Evolutionary conservation across 2,113 vertebrate species (phyloP), one percentile per base, ranked within the genome.

Genomic region (Neodontobutis hainanensis): DNA sequence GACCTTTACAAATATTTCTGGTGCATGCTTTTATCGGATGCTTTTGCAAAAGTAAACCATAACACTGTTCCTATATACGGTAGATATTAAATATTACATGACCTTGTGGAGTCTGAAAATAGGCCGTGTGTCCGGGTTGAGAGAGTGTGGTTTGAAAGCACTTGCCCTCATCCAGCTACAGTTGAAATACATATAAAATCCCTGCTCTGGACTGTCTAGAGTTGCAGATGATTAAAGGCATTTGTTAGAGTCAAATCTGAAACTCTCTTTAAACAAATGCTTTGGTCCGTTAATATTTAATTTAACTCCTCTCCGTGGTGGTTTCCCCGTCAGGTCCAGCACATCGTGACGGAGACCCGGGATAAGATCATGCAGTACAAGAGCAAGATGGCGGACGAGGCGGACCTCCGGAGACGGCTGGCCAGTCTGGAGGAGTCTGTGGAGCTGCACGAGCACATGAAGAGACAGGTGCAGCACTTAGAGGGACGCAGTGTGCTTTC

Each of bases 281-380:
- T 27, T 27, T 27, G 19, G 19, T 11, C 12, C 44, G 12, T 14
- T 46, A 5, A 5, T 46, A 10, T 11, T 46, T 11, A 10, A 11
- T 45, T 4, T 12, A 46, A 46, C 11, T 46, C 44, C 10, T 46
- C 8, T 46, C 9, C 15, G 53, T 59, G 1, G 44, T 63, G 7
- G 8, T 9, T 9, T 53, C 4, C 36, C 40, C 12, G 11, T 73
- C 72, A 91, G 89, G 89, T 91, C 65, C 95, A 98, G 36, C 96
- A 98, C 89, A 95, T 98, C 43, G 92, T 98, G 85, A 94, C 93
- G 16, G 97, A 99, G 89, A 99, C 97, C 57, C 94, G 95, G 79
- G 97, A 98, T 83, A 98, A 97, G 76, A 95, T 99, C 80, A 80
- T 98, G 78, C 95, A 96, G 11, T 98, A 96, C 90, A 96, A 97